These are phyloP conservation scores for Perithous albicinctus DNA, from an alignment of 2,888 invertebrate species.

Conservation along the genomic window DNA sequence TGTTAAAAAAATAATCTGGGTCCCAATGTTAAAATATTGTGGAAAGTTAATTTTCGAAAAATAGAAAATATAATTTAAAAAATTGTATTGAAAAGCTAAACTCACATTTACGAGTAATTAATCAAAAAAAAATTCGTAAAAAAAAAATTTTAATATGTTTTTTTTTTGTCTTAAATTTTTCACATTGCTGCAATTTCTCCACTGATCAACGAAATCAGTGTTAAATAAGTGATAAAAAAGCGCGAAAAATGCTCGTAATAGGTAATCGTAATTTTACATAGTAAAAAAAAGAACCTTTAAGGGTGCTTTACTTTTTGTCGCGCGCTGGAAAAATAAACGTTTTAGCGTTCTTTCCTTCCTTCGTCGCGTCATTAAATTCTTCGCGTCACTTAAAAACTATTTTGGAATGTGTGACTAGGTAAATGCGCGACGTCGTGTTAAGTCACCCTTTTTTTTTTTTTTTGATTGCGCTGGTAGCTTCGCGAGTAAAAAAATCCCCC, in stretches of 20 bases:
- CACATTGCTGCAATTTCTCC: not conserved
- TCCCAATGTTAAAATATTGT: too few relatives aligned
- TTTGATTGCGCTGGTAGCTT: conserved; percentile 10
- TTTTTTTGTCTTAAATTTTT: too few relatives aligned
- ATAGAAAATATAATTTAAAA: too few relatives aligned
- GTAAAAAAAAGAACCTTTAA: not conserved
- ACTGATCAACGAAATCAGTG: not conserved
- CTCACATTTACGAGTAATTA: too few relatives aligned
- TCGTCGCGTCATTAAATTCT: conserved; percentile 7
- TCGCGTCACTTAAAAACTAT: conserved; percentile 54
- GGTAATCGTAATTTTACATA: not conserved
- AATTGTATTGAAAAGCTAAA: too few relatives aligned
- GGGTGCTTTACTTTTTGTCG: not conserved
- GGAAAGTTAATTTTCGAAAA: too few relatives aligned
- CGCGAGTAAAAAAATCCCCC: not conserved
- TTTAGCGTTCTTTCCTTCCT: not conserved
- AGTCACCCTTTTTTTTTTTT: conserved; percentile 7
- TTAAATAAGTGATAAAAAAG: not conserved
- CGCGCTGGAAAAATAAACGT: conserved; percentile 30
- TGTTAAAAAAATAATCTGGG: too few relatives aligned
- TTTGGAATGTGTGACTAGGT: conserved; percentile 62
- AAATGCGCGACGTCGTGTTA: conserved; percentile 27
- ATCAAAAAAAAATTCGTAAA: too few relatives aligned
- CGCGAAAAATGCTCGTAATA: not conserved
- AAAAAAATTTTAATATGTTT: too few relatives aligned